These are phyloP conservation scores for Aviceda subcristata DNA, from an alignment of 2,113 vertebrate species.

Conservation along the genomic window DNA sequence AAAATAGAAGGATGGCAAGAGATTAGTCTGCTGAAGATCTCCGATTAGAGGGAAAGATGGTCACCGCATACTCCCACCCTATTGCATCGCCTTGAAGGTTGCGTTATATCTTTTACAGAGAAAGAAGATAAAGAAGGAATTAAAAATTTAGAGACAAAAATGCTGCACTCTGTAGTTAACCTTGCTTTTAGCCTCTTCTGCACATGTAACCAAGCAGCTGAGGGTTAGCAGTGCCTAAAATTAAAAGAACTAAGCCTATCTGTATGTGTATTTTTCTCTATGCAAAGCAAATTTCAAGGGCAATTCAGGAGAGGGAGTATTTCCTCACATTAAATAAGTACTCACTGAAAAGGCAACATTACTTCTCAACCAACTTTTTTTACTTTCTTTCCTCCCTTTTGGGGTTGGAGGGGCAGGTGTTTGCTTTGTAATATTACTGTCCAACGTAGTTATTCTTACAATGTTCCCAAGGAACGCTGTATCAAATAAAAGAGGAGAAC, in stretches of 20 bases:
- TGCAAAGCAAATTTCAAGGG: neutral
- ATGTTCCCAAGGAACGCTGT: neutral
- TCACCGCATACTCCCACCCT: neutral
- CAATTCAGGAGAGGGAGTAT: neutral
- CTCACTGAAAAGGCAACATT: neutral
- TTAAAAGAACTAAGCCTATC: neutral
- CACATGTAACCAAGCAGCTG: rapidly evolving
- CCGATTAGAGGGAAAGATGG: neutral
- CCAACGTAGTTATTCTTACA: neutral
- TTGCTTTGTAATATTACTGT: neutral
- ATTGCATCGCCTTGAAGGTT: neutral
- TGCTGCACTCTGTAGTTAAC: neutral
- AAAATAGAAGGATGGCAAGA: neutral
- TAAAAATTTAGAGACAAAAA: neutral
- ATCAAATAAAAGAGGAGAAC: neutral
- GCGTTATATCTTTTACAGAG: neutral
- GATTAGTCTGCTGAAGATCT: neutral
- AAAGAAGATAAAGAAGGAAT: neutral
- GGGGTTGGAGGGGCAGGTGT: neutral
- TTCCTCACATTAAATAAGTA: neutral
- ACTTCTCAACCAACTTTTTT: neutral
- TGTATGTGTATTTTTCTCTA: neutral
- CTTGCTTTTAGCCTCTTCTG: neutral
- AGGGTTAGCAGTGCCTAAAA: neutral
- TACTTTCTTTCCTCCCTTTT: neutral